These are phyloP conservation scores for Catostylus mosaicus DNA, from an alignment of 30 jellyfish, hydroid and myxozoan species.

Conservation along the genomic window DNA sequence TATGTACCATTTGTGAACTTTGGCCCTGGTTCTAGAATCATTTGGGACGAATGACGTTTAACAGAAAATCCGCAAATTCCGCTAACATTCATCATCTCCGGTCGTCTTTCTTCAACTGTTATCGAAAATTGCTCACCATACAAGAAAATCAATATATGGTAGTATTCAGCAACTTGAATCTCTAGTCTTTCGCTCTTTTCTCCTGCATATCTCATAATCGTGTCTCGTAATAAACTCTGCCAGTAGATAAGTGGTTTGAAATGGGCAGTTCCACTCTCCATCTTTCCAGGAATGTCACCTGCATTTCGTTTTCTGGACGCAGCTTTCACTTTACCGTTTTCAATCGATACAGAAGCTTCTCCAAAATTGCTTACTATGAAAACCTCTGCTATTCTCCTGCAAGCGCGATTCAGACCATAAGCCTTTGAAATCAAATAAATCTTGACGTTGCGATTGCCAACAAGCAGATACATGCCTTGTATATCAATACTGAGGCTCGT, in stretches of 20 bases:
- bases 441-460: slow-evolving; percentile 5
- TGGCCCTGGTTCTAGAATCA: slow-evolving; percentile 1
- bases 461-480: slow-evolving; percentile 54
- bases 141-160: slow-evolving; percentile 7
- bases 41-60: background rate
- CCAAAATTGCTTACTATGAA: slow-evolving; percentile 48
- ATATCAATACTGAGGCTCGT: slow-evolving; percentile 20
- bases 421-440: slow-evolving; percentile 25
- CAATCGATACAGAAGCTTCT: slow-evolving; percentile 32
- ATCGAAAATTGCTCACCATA: slow-evolving; percentile 27
- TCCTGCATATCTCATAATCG: slow-evolving; percentile 48
- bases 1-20: slow-evolving; percentile 37
- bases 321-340: slow-evolving; percentile 14
- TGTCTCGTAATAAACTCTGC: slow-evolving; percentile 50
- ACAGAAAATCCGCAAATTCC: slow-evolving; percentile 27
- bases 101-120: slow-evolving; percentile 10
- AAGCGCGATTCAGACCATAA: slow-evolving; percentile 40
- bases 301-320: slow-evolving; percentile 4
- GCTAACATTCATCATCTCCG: background rate
- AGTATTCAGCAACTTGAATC: slow-evolving; percentile 30
- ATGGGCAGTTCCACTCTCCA: background rate
- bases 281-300: background rate
- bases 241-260: slow-evolving; percentile 3
- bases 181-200: slow-evolving; percentile 27
- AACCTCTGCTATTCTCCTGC: slow-evolving; percentile 46